These are phyloP conservation scores for Lineus longissimus DNA, from an alignment of 1,140 invertebrate genomes.

Conservation along the genomic window DNA sequence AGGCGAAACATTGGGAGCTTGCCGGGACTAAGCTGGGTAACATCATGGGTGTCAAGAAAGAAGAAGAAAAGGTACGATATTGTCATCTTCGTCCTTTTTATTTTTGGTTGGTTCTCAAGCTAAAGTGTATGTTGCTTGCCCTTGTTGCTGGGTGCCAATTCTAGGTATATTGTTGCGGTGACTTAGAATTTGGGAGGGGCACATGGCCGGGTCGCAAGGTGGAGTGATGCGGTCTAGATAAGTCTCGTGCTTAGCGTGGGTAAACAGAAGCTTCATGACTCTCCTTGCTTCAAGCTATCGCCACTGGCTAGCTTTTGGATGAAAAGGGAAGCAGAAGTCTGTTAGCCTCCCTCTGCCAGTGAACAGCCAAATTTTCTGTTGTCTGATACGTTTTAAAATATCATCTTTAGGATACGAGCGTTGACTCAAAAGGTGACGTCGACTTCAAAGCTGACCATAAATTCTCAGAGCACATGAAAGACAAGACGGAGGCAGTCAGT, in stretches of 20 bases:
- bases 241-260: too few species aligned
- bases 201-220: too few species aligned
- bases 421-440: slow-evolving; percentile 50
- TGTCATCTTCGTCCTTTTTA: neutral
- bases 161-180: too few species aligned
- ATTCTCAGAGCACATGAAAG: slow-evolving; percentile 91
- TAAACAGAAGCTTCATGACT: too few species aligned
- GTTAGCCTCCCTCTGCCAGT: too few species aligned
- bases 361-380: too few species aligned
- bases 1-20: slow-evolving; percentile 98
- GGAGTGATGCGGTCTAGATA: too few species aligned
- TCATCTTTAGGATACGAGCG: slow-evolving; percentile 40
- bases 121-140: neutral
- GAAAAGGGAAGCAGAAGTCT: too few species aligned
- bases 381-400: too few species aligned
- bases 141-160: slow-evolving; percentile 8
- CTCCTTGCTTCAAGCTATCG: too few species aligned
- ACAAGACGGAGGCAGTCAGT: slow-evolving; percentile 68
- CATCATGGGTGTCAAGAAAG: slow-evolving; percentile 88
- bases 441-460: slow-evolving; percentile 78
- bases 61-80: slow-evolving; percentile 62
- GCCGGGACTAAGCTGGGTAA: slow-evolving; percentile 95
- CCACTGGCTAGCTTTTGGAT: too few species aligned
- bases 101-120: neutral
- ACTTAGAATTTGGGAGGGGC: too few species aligned